Base-by-base conservation (phyloP, 2,797 vertebrate species). In the Coluber constrictor region DNA sequence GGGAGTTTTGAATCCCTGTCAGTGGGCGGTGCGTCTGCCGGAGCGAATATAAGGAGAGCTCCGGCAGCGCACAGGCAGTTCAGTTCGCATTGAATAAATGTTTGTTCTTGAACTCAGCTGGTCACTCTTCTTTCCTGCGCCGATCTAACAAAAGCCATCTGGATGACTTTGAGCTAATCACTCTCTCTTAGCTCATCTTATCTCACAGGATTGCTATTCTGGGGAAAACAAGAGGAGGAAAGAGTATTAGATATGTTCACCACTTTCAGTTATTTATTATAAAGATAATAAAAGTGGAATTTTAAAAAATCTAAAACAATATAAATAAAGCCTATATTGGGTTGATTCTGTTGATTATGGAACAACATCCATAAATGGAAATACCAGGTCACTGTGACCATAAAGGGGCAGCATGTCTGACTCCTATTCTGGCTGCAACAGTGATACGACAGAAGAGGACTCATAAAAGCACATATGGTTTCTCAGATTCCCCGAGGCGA, bases 381-480 rank as follows among this genome's bases (percentile, higher is more conserved):
- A 43, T 18, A 57, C 9, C 55, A 66, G 66, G 79, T 5, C 51
- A 93, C 55, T 88, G 93, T 15, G 91, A 51, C 37, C 56, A n/a
- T 89, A 91, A 93, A 95, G 57, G 4, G 18, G 54, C 1, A 87
- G 1, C 23, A 51, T 89, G 92, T 0, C 3, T 66, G 4, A 29
- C 89, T 9, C 91, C 8, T 70, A 60, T 87, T 29, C 63, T 32
- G 88, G 83, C 6, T 87, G 37, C 88, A 95, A 56, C 83, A 93
- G 70, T 70, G 60, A 55, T 70, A 87, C 37, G 59, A 94, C 70
- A 92, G 59, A 88, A 95, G 59, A 0, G 74, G 0, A 86, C 94
- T 94, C 18, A 93, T 91, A 89, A 86, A 94, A 96, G 90, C 32
- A 23, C 9, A 92, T 70, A 93, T 47, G 0, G 4, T 87, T 92